Conservation (phyloP, 2,113 vertebrate genomes). For the Thunnus maccoyii region DNA sequence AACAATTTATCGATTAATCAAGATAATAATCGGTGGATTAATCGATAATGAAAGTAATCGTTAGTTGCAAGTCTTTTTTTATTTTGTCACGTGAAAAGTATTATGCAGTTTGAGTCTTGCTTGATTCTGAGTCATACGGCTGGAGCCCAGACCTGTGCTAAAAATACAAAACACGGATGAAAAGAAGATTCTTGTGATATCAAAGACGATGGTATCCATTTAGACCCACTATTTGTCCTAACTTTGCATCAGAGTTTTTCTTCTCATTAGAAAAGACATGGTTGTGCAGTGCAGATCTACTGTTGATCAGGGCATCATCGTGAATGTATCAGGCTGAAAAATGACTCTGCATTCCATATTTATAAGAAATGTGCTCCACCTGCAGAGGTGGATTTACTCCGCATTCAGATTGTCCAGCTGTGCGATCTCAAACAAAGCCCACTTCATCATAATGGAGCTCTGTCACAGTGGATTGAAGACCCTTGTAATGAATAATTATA, state of each 20-base stretch:
- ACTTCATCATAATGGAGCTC: conserved; percentile 79
- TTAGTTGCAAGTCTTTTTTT: too few relatives aligned
- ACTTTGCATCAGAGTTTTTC: not conserved
- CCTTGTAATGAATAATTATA: conserved; percentile 82
- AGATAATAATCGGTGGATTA: too few relatives aligned
- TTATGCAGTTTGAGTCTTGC: not conserved
- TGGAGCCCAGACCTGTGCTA: too few relatives aligned
- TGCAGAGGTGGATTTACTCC: conserved; percentile 37
- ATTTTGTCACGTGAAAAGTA: not conserved
- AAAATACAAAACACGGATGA: not conserved
- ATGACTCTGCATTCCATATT: conserved; percentile 11
- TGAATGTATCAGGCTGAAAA: conserved; percentile 15
- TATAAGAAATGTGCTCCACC: conserved; percentile 26
- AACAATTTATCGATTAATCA: too few relatives aligned
- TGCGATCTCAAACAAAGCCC: conserved; percentile 73
- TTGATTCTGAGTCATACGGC: not conserved
- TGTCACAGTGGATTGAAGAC: conserved; percentile 79
- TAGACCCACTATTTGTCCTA: not conserved
- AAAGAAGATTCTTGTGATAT: not conserved
- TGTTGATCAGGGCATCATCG: not conserved
- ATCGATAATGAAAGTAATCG: too few relatives aligned
- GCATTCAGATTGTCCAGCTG: conserved; percentile 73
- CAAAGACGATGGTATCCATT: not conserved
- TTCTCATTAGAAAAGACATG: not conserved
- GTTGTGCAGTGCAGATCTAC: not conserved